Base-by-base conservation (phyloP, 2,113 vertebrate species). In the Cairina moschata region DNA sequence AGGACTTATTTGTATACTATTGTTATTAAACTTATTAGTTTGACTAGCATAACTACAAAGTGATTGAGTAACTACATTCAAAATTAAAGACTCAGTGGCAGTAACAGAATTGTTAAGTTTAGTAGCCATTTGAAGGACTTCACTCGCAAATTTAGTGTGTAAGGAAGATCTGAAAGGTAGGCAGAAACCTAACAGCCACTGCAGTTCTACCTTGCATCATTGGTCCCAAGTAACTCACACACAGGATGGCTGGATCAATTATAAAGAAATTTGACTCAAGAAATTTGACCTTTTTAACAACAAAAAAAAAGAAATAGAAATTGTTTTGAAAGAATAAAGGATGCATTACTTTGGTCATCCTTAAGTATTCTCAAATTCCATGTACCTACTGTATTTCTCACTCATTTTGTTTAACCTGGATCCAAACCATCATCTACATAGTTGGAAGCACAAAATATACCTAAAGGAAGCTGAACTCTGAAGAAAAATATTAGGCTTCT, bases 171-270 rank as follows among this genome's bases (percentile, higher is more conserved):
- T 80, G 13, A 48, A 82, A 44, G 82, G 72, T 50, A 79, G 58
- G 40, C 36, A 40, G 28, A 74, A 11, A 48, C 28, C 63, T 32
- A 29, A 58, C 77, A 68, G 42, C 74, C 62, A 52, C 6, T 16
- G 38, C 10, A n/a, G 56, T 82, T 91, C 86, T 69, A 81, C 76
- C 62, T 36, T 58, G 59, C 89, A 83, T 48, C 21, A 9, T 23
- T 42, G 17, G 13, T 66, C 73, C 89, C 83, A 22, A 62, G 50
- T 14, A 77, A 82, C 29, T 59, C 82, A 89, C 68, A 68, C 86
- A 96, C 69, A 95, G 80, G 68, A 94, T 69, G 52, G 88, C 63
- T 93, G 71, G 80, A 88, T 96, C 82, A 96, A 65, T 83, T 95
- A 75, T n/a, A 80, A 93, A 71, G 93, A 80, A 95, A 36, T 36